Evolutionary conservation across 2,797 vertebrate species (phyloP), one percentile per base, ranked within the genome.

Genomic region (Sphaeramia orbicularis): DNA sequence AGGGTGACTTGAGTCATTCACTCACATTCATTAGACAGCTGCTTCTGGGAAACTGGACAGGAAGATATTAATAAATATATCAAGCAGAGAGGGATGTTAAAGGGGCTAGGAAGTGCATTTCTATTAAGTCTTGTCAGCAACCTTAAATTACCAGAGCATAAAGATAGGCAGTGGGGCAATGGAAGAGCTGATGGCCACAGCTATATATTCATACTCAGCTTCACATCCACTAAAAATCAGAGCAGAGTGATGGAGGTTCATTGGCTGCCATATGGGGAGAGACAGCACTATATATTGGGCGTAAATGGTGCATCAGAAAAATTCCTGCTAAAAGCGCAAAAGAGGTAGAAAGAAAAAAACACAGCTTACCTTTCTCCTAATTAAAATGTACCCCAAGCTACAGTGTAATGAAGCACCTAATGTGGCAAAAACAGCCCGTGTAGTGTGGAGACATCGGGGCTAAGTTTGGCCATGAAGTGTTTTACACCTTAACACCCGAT

Each of bases 91-190:
- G 15, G 53, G 74, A 35, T 24, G 74, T 63, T 76, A 37, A 67
- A 84, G 57, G 68, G 42, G 50, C 54, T 54, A 40, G 38, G 86
- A 76, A 84, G 82, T 75, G 76, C 56, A 71, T 89, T 87, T 86
- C 77, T 81, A 90, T 84, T 87, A 89, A 75, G 48, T 64, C 71
- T 72, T 71, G 83, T 58, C 71, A 65, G 76, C 64, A 65, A 47
- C 37, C 4, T 55, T 90, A 75, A 87, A 88, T 89, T 59, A 87
- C 71, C 53, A 57, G 48, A 55, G 18, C 49, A 65, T 78, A 59
- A 83, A 80, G 70, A 73, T n/a, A 45, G 44, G 44, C 58, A 55
- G 70, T 9, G 1, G 58, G 36, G 55, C 36, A 9, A 27, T 15
- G 47, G 37, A 42, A 58, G 53, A 0, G 19, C 51, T 52, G 61